Percentiles rank a stretch among this genome's conserved stretches.
Conservation (phyloP, 2,888 invertebrate genomes). For the Malachius bipustulatus region DNA sequence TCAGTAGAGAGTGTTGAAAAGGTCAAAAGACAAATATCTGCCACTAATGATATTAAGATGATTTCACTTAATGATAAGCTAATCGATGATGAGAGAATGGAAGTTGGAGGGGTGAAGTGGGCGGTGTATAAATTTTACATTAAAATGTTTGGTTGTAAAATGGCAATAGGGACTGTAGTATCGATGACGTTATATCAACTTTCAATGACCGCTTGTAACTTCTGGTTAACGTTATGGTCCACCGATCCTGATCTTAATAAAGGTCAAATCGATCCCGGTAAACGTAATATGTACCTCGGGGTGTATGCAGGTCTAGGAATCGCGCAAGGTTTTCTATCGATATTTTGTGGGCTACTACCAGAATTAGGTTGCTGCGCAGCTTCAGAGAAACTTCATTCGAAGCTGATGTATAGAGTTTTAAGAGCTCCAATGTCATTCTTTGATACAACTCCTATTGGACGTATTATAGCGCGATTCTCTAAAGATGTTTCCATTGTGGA, state of each 20-base stretch:
- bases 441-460: conserved; percentile 50
- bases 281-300: conserved; percentile 69
- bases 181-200: conserved; percentile 74
- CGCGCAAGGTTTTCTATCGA: conserved; percentile 65
- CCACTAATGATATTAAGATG: conserved; percentile 32
- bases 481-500: conserved; percentile 47
- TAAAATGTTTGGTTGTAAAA: conserved; percentile 66
- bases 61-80: conserved; percentile 55
- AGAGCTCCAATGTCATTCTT: conserved; percentile 50
- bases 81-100: conserved; percentile 81
- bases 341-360: no score
- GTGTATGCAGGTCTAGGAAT: conserved; percentile 83
- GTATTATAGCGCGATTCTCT: conserved; percentile 50
- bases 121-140: conserved; percentile 82
- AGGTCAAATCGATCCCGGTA: conserved; percentile 44
- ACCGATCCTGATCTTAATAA: conserved; percentile 48
- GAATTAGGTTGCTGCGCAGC: no score
- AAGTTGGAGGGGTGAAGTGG: conserved; percentile 86
- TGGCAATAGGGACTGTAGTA: conserved; percentile 59
- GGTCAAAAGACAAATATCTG: conserved; percentile 30
- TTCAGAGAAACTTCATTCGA: no score
- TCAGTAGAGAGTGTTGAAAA: conserved; percentile 18
- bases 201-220: conserved; percentile 76
- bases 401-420: no score
- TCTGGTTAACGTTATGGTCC: conserved; percentile 77